A percentile compares a stretch with the other conserved stretches of the same genome.
phyloP scores from a whole-genome alignment of 2,797 vertebrate species.

The Phyllotis vaccarum region DNA sequence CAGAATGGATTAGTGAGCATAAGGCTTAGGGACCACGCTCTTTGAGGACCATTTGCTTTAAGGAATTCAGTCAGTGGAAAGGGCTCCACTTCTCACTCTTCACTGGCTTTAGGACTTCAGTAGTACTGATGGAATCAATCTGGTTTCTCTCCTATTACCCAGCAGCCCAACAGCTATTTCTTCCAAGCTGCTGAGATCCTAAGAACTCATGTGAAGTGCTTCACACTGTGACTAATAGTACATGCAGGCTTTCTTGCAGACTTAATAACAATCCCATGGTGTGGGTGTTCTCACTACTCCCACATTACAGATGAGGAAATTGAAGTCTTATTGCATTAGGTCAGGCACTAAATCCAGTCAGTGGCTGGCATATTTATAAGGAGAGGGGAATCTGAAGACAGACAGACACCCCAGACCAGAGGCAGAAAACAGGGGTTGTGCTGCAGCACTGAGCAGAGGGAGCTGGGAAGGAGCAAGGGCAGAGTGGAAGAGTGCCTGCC shows the following conservation, averaged over 20 bases:
- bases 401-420: neutral
- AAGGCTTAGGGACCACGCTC: neutral
- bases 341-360: neutral
- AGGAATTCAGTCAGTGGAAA: neutral
- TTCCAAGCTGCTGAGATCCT: neutral
- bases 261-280: neutral
- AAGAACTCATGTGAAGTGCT: neutral
- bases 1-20: neutral
- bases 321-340: neutral
- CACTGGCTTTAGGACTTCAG: neutral
- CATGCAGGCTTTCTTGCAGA: neutral
- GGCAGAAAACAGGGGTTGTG: neutral
- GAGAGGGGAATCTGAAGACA: neutral
- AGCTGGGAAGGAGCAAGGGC: neutral
- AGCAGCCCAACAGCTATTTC: neutral
- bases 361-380: neutral
- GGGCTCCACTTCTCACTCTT: neutral
- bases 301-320: neutral
- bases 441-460: neutral
- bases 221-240: neutral
- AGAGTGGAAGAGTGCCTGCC: neutral
- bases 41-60: neutral
- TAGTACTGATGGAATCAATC: neutral
- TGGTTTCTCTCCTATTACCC: neutral
- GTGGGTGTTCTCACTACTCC: neutral